Evolutionary conservation across 2,113 vertebrate genomes (phyloP).

Genomic region (Lepus timidus): DNA sequence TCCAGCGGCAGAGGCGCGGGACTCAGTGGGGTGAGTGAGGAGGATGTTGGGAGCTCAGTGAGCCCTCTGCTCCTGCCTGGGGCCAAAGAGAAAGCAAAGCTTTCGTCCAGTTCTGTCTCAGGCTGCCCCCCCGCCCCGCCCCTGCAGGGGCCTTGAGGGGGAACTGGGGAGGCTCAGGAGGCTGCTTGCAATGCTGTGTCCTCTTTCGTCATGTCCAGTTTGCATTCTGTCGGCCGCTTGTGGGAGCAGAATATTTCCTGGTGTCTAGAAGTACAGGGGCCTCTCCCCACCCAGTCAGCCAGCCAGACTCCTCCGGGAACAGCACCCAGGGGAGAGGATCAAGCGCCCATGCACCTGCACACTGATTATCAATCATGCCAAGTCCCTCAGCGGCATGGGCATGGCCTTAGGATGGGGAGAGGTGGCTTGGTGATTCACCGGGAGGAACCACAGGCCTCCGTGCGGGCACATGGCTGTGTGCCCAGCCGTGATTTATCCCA

Average conservation of each 20-base stretch:
- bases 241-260: neutral
- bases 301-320: neutral
- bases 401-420: neutral
- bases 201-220: rapidly evolving
- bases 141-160: neutral
- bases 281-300: neutral
- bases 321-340: rapidly evolving
- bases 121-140: neutral
- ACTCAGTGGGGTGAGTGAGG: neutral
- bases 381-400: neutral
- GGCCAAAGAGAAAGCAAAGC: neutral
- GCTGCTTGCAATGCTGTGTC: rapidly evolving
- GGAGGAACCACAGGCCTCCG: neutral
- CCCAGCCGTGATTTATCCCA: neutral
- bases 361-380: no score
- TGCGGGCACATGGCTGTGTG: rapidly evolving
- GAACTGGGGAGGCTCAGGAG: neutral
- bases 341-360: neutral
- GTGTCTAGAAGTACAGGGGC: neutral
- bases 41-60: neutral
- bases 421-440: no score
- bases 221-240: neutral
- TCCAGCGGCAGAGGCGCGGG: neutral
- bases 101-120: neutral
- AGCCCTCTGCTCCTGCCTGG: neutral